Base-by-base conservation (phyloP, 1,140 invertebrate species). In the Drosophila repletoides region DNA sequence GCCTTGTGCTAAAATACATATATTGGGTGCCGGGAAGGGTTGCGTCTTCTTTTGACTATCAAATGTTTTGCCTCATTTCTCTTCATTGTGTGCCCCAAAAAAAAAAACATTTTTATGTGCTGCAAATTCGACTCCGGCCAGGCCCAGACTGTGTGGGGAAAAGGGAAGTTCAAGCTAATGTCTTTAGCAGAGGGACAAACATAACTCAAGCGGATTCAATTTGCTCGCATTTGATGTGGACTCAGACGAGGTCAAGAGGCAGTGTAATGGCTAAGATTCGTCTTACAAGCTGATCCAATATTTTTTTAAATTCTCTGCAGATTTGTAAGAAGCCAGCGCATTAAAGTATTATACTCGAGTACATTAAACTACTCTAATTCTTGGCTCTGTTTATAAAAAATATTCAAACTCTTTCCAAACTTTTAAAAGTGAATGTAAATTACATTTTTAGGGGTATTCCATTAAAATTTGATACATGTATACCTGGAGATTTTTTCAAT, bases 171-270 rank as follows among this genome's bases (percentile, higher is more conserved):
- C 36, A 19, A 24, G 19, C 31, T 64, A 69, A 69, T 26, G 63
- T 60, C 63, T 56, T 41, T 55, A 69, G 71, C 70, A 38, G 24
- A 19, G 67, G 76, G 64, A 26, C 52, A 65, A 60, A 52, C 70
- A 71, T 48, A 75, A 64, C 55, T 63, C 71, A 86, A 33, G 66
- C 63, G 34, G 31, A 79, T 75, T 86, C 80, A 86, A 86, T 86
- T 84, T 86, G 48, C 29, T 38, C 22, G 48, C 17, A 40, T 29
- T 31, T 15, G 31, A 22, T n/a, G 9, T 12, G 33, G 9, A 19
- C 34, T 14, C 33, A 15, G 33, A 53, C n/a, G n/a, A n/a, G n/a
- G 10, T 56, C 40, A 26, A n/a, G n/a, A n/a, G n/a, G n/a, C n/a
- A n/a, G n/a, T n/a, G n/a, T n/a, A n/a, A n/a, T n/a, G 14, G 40